Conservation (phyloP, 2,113 vertebrate genomes). For the Cricetomys ansorgei region DNA sequence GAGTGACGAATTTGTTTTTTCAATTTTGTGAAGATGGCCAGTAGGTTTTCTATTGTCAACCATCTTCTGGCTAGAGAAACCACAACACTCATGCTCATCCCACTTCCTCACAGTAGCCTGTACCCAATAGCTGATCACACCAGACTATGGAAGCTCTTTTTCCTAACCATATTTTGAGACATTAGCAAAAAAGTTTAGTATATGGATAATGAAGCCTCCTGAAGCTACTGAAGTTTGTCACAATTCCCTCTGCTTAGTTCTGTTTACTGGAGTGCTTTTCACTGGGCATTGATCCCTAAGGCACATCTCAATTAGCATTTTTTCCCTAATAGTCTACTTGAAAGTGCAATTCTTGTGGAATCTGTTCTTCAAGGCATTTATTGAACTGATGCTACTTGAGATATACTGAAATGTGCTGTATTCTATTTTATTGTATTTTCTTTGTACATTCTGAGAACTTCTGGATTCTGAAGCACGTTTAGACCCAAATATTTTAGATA, state of each 20-base stretch:
- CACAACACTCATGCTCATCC: no score
- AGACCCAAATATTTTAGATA: neutral
- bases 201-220: neutral
- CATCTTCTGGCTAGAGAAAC: neutral
- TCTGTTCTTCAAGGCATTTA: neutral
- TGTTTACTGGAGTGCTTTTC: neutral
- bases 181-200: neutral
- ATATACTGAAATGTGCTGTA: neutral
- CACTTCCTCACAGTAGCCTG: neutral
- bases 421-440: neutral
- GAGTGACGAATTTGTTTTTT: neutral
- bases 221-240: neutral
- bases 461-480: neutral
- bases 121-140: neutral
- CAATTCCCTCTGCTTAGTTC: no score
- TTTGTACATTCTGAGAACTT: neutral
- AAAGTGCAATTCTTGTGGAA: neutral
- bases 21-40: neutral
- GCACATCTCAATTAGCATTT: neutral
- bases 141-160: neutral
- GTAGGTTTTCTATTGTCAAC: neutral
- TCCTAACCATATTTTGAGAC: neutral
- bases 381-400: neutral
- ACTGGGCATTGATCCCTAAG: neutral
- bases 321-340: neutral